A percentile compares a stretch with the other conserved stretches of the same genome.
phyloP scores from a whole-genome alignment of 2,888 invertebrate species.

The Eupithecia centaureata region DNA sequence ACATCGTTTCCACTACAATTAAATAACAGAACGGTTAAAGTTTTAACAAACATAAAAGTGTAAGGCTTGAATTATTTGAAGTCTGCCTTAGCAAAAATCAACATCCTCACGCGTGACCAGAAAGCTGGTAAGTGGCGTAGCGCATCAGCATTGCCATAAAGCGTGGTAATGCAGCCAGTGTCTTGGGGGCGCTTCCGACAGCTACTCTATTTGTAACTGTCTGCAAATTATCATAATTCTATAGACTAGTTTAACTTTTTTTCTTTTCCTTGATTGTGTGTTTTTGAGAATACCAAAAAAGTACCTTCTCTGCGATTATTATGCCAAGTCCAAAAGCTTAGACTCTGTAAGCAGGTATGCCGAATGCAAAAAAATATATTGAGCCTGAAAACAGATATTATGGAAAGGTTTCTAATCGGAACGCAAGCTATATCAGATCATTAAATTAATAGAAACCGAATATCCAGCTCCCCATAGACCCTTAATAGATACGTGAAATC shows the following conservation, averaged over 20 bases:
- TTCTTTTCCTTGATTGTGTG: too few species aligned
- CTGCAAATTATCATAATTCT: too few species aligned
- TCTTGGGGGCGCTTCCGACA: too few species aligned
- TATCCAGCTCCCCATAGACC: slow-evolving; percentile 10
- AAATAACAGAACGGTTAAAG: not conserved
- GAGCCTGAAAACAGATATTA: not conserved
- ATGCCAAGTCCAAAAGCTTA: not conserved
- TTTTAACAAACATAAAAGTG: not conserved
- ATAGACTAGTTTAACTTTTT: too few species aligned
- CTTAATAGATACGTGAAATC: slow-evolving; percentile 21
- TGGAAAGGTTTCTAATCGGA: not conserved
- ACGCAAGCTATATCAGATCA: slow-evolving; percentile 1
- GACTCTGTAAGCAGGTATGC: not conserved
- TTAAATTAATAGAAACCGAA: slow-evolving; percentile 19
- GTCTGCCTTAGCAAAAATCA: not conserved
- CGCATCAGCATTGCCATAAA: too few species aligned
- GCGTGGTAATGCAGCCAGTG: too few species aligned
- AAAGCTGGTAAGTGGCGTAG: too few species aligned
- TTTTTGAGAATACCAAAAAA: not conserved
- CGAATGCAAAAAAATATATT: not conserved
- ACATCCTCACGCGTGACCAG: too few species aligned
- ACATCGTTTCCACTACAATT: not conserved
- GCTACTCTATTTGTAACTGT: too few species aligned
- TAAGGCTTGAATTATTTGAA: not conserved
- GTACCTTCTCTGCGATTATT: not conserved